Evolutionary conservation across 2,113 vertebrate species (phyloP), one percentile per base, ranked within the genome.

Genomic region (Tyto alba): DNA sequence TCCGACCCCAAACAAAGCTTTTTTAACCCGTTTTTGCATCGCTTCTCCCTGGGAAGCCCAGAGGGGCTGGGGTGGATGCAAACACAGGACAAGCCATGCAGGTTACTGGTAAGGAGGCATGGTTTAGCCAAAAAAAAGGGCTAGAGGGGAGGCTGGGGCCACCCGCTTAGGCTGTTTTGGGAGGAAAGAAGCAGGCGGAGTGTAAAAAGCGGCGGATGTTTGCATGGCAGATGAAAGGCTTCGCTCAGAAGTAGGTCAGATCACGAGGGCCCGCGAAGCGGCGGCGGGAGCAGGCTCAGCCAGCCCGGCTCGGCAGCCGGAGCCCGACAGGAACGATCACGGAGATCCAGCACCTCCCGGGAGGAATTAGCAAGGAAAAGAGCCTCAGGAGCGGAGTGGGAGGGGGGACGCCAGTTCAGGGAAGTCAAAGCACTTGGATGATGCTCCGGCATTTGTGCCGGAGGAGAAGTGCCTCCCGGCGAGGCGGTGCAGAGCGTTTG

Each of bases 21-120:
- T 73, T 72, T 72, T 40, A n/a, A 45, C 23, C 9, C 25, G 3
- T 40, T 80, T 80, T 84, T 63, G 7, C 10, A 7, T n/a, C 26
- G 41, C 26, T 89, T 86, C 60, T 47, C 36, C 41, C 30, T 27
- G 26, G 20, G 67, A 48, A 67, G 23, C 7, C 40, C 30, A 16
- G 47, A 71, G 36, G 13, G 36, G 22, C 66, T 0, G 0, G 15
- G 30, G 11, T 16, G 19, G 25, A n/a, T 27, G 38, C 53, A 27
- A 56, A n/a, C 18, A 9, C 3, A 18, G 38, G 17, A 30, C 1
- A 1, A 80, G 29, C 32, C 19, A 16, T 5, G 1, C 15, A 0
- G 0, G 20, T 36, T 25, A 20, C 36, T 40, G 27, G 32, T 21
- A 19, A 43, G 16, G 17, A 48, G 36, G 36, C 21, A 12, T 12